phyloP scores from a whole-genome alignment of 2,888 invertebrate genomes.

The Chalcosyrphus nemorum region DNA sequence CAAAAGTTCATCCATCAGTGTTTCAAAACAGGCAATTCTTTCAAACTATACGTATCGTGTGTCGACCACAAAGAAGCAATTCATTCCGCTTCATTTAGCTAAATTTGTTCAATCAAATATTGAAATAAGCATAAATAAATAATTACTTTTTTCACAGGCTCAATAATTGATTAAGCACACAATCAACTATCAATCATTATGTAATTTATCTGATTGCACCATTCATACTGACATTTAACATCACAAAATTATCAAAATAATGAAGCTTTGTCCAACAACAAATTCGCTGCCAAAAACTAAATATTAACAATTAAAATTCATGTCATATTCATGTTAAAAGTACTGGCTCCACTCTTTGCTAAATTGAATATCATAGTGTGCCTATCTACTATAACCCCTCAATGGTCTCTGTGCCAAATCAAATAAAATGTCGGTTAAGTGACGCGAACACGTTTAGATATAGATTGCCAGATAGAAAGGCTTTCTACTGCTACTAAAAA shows the following conservation, averaged over 20 bases:
- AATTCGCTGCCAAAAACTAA: conserved; percentile 3
- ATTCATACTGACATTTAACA: conserved; percentile 11
- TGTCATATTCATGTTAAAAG: conserved; percentile 11
- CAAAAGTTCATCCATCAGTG: too few relatives aligned
- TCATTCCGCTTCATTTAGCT: neutral
- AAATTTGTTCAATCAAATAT: conserved; percentile 12
- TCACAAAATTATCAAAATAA: neutral
- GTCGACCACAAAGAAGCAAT: too few relatives aligned
- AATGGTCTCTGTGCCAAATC: conserved; percentile 25
- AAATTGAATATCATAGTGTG: conserved; percentile 31
- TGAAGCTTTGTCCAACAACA: neutral
- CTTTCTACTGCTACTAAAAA: neutral
- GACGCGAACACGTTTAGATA: conserved; percentile 45
- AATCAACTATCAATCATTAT: conserved; percentile 4
- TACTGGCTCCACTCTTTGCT: neutral
- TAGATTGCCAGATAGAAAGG: neutral
- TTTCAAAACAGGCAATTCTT: too few relatives aligned
- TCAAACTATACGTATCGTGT: too few relatives aligned
- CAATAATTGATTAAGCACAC: too few relatives aligned
- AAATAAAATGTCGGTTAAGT: conserved; percentile 48
- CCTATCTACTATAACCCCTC: neutral
- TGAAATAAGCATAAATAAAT: neutral
- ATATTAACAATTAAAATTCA: conserved; percentile 50
- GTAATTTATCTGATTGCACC: neutral
- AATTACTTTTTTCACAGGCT: neutral